Percentiles rank a stretch among this genome's conserved stretches.
Conservation (phyloP, 2,797 vertebrate species). For the Anas bernieri region DNA sequence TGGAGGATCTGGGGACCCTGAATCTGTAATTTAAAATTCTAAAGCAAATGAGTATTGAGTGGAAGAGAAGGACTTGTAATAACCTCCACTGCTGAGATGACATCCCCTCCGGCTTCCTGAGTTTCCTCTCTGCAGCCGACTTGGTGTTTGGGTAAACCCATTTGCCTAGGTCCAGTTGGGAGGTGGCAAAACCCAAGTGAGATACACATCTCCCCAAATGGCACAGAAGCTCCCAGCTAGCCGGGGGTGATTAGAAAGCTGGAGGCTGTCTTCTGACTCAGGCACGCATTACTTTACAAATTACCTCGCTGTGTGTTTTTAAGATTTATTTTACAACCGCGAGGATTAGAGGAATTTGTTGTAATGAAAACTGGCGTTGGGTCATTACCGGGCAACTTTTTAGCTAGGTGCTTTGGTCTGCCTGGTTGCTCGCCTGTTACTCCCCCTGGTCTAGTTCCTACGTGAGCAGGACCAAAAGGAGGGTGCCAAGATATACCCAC, state of each 20-base stretch:
- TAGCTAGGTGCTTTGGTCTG: slow-evolving; percentile 17
- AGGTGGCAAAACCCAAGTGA: background rate
- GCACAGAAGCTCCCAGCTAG: background rate
- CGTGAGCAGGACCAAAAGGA: background rate
- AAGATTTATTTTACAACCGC: slow-evolving; percentile 44
- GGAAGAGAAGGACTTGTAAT: background rate
- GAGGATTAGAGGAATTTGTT: slow-evolving; percentile 57
- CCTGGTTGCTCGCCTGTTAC: background rate
- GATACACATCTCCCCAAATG: background rate
- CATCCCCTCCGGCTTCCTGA: background rate
- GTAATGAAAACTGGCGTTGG: slow-evolving; percentile 39
- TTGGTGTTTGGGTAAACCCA: background rate
- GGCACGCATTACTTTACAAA: slow-evolving; percentile 25
- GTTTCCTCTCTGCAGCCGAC: background rate
- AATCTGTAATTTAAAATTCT: background rate
- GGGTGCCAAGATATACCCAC: background rate
- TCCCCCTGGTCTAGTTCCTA: background rate
- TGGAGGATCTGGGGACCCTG: background rate
- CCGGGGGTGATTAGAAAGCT: background rate
- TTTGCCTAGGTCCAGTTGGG: background rate
- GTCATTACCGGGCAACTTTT: background rate
- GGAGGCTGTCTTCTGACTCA: slow-evolving; percentile 37
- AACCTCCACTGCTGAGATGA: background rate
- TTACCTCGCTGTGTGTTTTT: slow-evolving; percentile 32
- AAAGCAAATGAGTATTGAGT: background rate